phyloP scores from a whole-genome alignment of 2,113 vertebrate species.

The Calyptommatus sinebrachiatus region DNA sequence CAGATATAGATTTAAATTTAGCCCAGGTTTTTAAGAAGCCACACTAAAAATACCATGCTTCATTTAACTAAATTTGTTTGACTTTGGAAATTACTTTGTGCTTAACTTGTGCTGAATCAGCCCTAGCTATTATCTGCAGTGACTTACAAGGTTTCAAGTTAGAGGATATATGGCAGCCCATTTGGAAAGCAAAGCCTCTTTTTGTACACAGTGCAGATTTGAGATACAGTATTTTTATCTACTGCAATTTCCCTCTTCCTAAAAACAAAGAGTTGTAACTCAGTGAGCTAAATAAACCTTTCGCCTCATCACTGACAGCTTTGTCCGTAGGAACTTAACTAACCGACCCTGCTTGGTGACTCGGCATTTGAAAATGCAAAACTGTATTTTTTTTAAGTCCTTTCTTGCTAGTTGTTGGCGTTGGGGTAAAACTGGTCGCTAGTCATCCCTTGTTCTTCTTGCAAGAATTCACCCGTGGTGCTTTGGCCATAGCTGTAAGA shows the following conservation, averaged over 20 bases:
- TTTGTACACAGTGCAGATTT: not conserved
- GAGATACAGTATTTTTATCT: not conserved
- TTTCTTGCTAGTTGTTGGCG: not conserved
- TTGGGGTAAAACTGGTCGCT: not conserved
- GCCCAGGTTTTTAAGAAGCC: not conserved
- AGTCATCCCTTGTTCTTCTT: constrained; percentile 22
- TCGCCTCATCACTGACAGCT: not conserved
- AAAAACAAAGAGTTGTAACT: not conserved
- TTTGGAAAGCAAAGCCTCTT: too few relatives aligned
- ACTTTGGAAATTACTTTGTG: too few relatives aligned
- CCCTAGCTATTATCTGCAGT: too few relatives aligned
- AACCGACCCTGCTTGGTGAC: not conserved
- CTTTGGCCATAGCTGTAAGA: constrained; percentile 8
- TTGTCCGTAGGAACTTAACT: not conserved
- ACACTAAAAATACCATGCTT: too few relatives aligned
- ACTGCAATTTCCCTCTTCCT: not conserved
- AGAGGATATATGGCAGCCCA: too few relatives aligned
- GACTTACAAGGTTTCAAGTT: too few relatives aligned
- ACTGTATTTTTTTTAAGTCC: not conserved
- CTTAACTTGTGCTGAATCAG: too few relatives aligned
- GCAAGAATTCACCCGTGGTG: constrained; percentile 11
- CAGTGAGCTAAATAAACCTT: not conserved
- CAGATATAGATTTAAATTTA: not conserved
- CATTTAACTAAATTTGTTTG: not conserved
- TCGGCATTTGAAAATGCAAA: not conserved